Conservation (phyloP, 2,888 invertebrate species). For the Drosophila stalkeri region DNA sequence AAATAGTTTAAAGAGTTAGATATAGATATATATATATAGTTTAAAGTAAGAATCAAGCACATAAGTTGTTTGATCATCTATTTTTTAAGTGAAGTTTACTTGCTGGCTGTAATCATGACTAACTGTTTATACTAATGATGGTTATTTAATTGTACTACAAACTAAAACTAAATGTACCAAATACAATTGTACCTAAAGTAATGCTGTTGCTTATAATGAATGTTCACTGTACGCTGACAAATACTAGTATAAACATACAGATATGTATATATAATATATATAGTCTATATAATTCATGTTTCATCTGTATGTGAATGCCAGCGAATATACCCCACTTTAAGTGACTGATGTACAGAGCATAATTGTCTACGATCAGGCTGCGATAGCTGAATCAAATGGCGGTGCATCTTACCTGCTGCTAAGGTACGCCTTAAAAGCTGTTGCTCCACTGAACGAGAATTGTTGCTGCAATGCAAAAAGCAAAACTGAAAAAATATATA, state of each 20-base stretch:
- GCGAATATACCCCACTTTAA: background rate
- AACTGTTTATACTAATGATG: background rate
- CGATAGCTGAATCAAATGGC: background rate
- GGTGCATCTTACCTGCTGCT: constrained; percentile 46
- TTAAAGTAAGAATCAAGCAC: background rate
- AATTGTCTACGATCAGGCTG: background rate
- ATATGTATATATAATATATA: background rate
- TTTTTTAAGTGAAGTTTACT: background rate
- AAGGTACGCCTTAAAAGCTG: constrained; percentile 8
- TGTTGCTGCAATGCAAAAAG: constrained; percentile 9
- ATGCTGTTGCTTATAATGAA: background rate
- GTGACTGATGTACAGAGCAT: background rate
- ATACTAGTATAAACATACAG: background rate
- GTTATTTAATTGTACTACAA: background rate
- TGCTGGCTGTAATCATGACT: background rate
- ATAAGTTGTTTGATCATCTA: background rate
- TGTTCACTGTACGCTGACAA: background rate
- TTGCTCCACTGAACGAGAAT: background rate
- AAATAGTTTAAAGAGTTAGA: background rate
- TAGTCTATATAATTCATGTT: background rate
- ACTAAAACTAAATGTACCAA: no score
- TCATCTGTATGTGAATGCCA: no score
- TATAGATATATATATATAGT: background rate
- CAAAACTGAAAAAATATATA: background rate
- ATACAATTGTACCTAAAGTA: background rate